These are phyloP conservation scores for Ophioninae sp. DNA, from an alignment of 2,888 invertebrate genomes.

Conservation along the genomic window DNA sequence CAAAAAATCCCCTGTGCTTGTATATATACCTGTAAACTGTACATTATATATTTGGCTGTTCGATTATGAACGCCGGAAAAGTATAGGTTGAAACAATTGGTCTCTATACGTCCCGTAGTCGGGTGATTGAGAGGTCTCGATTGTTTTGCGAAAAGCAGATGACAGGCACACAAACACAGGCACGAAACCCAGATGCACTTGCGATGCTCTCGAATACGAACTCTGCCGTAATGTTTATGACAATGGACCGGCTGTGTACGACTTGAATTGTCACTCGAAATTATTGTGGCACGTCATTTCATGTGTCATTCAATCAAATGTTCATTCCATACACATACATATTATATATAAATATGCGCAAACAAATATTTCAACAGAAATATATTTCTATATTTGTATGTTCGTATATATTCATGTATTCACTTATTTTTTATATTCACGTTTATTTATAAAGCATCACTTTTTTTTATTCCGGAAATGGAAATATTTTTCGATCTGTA, in stretches of 20 bases:
- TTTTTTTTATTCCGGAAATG: background rate
- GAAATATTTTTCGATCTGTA: background rate
- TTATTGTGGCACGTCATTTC: constrained; percentile 36
- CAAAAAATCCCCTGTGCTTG: background rate
- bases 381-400: background rate
- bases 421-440: background rate
- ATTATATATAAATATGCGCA: too few species aligned
- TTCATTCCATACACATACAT: background rate
- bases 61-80: constrained; percentile 17
- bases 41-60: constrained; percentile 12
- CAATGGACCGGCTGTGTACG: constrained; percentile 1
- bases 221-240: constrained; percentile 18
- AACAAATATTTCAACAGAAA: background rate
- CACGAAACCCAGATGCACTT: background rate
- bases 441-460: background rate
- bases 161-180: background rate
- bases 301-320: constrained; percentile 17
- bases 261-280: constrained; percentile 30
- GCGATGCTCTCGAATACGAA: constrained; percentile 11
- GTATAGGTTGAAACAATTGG: constrained; percentile 6
- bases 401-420: background rate
- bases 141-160: constrained; percentile 42
- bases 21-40: background rate
- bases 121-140: constrained; percentile 41
- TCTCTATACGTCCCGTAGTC: constrained; percentile 8